Percentiles rank a stretch among this genome's conserved stretches.
phyloP scores from a whole-genome alignment of 2,113 vertebrate species.

The Pelodiscus sinensis region DNA sequence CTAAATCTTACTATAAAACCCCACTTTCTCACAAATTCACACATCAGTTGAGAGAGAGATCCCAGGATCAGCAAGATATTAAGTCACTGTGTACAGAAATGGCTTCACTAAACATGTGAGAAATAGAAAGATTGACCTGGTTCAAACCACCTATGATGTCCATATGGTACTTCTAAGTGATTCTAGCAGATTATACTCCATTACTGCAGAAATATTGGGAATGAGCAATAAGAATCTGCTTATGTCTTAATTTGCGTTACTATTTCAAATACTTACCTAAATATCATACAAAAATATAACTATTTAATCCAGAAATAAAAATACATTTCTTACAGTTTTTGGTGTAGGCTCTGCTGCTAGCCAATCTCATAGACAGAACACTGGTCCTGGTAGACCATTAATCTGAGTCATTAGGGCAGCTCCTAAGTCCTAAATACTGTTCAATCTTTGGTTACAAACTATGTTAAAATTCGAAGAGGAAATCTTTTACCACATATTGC shows the following conservation, averaged over 20 bases:
- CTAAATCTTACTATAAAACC: fast-evolving
- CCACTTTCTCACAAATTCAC: neutral
- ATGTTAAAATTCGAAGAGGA: neutral
- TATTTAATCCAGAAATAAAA: neutral
- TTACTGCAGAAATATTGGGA: neutral
- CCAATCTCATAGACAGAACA: neutral
- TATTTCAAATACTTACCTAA: neutral
- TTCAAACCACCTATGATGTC: fast-evolving
- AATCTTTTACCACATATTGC: neutral
- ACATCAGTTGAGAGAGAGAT: neutral
- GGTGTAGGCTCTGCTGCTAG: fast-evolving
- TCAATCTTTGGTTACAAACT: no score
- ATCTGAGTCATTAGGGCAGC: neutral
- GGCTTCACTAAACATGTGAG: neutral
- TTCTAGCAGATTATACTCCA: neutral
- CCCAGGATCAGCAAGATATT: fast-evolving
- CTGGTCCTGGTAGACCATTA: neutral
- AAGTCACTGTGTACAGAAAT: neutral
- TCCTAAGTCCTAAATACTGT: no score
- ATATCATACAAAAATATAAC: neutral
- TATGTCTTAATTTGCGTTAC: neutral
- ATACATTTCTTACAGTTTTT: neutral
- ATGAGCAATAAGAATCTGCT: fast-evolving
- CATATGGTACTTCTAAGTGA: neutral
- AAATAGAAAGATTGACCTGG: fast-evolving